Evolutionary conservation across 92 coral and sea anemone genomes (phyloP).

Genomic region (Galaxea fascicularis): DNA sequence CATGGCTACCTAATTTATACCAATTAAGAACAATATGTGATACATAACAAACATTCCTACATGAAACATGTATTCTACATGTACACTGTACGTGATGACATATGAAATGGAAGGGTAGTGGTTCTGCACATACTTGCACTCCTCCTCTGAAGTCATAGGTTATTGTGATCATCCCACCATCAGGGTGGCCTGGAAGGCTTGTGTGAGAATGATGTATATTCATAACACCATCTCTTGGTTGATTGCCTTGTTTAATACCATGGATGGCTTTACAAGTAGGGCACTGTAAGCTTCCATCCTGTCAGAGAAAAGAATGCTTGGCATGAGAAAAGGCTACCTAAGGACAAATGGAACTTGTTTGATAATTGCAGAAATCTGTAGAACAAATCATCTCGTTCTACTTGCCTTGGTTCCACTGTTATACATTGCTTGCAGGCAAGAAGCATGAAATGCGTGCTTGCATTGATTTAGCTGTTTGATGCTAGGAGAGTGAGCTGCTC

Average conservation of each 20-base stretch:
- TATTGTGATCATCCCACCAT: constrained; percentile 78
- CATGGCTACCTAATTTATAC: no score
- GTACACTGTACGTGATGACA: no score
- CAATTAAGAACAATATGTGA: no score
- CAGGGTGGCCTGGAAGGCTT: constrained; percentile 88
- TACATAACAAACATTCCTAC: no score
- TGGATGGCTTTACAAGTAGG: constrained; percentile 96
- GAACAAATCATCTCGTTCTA: neutral
- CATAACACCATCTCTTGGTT: constrained; percentile 85
- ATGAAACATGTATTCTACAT: no score
- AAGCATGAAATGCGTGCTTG: constrained; percentile 84
- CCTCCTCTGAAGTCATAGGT: constrained; percentile 74
- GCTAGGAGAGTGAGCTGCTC: constrained; percentile 41
- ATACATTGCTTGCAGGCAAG: constrained; percentile 80
- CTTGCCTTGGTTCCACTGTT: constrained; percentile 77
- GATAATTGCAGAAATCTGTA: no score
- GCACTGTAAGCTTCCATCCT: constrained; percentile 94
- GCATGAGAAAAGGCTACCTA: neutral
- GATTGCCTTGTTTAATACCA: constrained; percentile 86
- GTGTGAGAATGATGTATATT: constrained; percentile 47
- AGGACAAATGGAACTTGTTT: no score
- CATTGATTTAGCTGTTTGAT: constrained; percentile 76
- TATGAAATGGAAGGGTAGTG: neutral
- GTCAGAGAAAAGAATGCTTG: neutral
- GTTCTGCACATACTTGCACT: constrained; percentile 65